Conservation (phyloP, 1,140 invertebrate genomes). For the Pectinophora gossypiella region DNA sequence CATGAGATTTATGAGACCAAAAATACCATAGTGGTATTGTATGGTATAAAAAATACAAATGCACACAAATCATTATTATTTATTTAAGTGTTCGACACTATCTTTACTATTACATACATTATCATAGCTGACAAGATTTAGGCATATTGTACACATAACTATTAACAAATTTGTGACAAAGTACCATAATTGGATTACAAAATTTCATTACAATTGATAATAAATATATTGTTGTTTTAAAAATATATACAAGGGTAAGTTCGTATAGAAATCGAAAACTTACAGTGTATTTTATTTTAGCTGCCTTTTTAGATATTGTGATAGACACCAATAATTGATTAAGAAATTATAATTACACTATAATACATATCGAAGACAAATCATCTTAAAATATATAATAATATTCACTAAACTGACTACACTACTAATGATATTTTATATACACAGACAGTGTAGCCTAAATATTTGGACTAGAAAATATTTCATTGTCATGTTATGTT, state of each 20-base stretch:
- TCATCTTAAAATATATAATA: not conserved
- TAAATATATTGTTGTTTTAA: not conserved
- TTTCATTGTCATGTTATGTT: no score
- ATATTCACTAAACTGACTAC: not conserved
- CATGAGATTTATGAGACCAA: no score
- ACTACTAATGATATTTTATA: not conserved
- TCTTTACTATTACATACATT: conserved; percentile 7
- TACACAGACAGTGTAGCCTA: not conserved
- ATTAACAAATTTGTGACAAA: not conserved
- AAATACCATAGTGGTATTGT: no score
- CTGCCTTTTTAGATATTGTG: no score
- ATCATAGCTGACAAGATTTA: not conserved
- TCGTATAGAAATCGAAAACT: not conserved
- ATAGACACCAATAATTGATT: no score
- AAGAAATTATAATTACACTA: not conserved
- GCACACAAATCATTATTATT: conserved; percentile 22
- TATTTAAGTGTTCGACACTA: conserved; percentile 21
- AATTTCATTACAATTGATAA: not conserved
- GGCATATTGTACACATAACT: not conserved
- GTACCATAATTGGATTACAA: not conserved
- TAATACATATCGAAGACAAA: not conserved
- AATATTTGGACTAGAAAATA: not conserved
- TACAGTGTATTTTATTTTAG: not conserved
- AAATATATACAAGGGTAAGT: not conserved
- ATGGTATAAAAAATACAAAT: conserved; percentile 6